These are phyloP conservation scores for Zygaena filipendulae DNA, from an alignment of 2,888 invertebrate species.

Conservation along the genomic window DNA sequence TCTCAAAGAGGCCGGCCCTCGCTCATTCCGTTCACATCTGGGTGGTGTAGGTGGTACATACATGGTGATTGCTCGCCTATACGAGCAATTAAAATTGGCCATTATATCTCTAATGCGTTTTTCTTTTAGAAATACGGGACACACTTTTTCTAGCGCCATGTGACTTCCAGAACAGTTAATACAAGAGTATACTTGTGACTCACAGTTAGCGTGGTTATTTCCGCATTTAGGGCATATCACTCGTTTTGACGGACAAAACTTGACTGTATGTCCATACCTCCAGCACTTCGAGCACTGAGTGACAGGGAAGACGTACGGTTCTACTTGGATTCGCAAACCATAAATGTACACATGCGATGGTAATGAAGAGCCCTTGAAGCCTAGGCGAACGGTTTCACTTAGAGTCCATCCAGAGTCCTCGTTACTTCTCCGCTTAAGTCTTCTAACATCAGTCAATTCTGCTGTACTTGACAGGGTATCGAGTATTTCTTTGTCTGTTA, in stretches of 20 bases:
- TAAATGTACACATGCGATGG: slow-evolving; percentile 11
- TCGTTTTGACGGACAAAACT: slow-evolving; percentile 13
- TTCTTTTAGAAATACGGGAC: slow-evolving; percentile 13
- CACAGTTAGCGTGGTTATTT: slow-evolving; percentile 14
- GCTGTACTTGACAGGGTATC: slow-evolving; percentile 6
- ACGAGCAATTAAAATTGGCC: too few relatives aligned
- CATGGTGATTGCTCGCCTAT: too few relatives aligned
- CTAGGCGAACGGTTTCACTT: slow-evolving; percentile 13
- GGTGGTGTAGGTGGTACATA: too few relatives aligned
- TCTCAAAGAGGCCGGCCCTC: too few relatives aligned
- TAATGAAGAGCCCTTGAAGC: slow-evolving; percentile 11
- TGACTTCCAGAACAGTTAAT: slow-evolving; percentile 11
- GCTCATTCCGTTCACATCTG: too few relatives aligned
- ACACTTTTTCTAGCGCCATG: slow-evolving; percentile 9
- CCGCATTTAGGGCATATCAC: slow-evolving; percentile 16
- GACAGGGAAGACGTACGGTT: slow-evolving; percentile 14
- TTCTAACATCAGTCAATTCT: slow-evolving; percentile 4
- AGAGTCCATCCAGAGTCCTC: slow-evolving; percentile 7
- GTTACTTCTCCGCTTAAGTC: slow-evolving; percentile 5
- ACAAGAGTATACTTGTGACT: slow-evolving; percentile 10
- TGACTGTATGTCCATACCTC: slow-evolving; percentile 13
- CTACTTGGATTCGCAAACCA: slow-evolving; percentile 10
- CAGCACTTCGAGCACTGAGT: slow-evolving; percentile 18
- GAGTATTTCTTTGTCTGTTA: slow-evolving; percentile 10
- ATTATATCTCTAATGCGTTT: slow-evolving; percentile 10